Evolutionary conservation across 92 coral and sea anemone species (phyloP), one percentile per base, ranked within the genome.

Genomic region (Metridium senile): DNA sequence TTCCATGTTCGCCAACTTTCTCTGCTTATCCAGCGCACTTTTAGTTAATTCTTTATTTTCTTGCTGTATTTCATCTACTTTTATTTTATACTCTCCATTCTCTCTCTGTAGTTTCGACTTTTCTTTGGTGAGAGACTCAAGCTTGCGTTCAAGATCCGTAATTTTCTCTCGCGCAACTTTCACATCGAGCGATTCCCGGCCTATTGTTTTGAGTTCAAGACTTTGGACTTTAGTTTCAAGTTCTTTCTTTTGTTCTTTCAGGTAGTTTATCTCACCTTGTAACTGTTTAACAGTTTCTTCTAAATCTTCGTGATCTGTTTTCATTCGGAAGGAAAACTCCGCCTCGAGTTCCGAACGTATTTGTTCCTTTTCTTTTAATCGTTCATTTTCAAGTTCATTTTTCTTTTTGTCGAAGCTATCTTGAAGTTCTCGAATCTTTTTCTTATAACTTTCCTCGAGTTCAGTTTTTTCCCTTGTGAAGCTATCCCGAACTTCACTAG

Each of bases 371-470:
- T 89, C 97, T 46, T 83, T 85, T 21, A 47, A 74, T 59, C 75
- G 81, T 65, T 92, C 97, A 56, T 85, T 90, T 43, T 92, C 97
- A 30, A 92, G 49, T 80, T 85, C 91, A n/a, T 71, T 74, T 64
- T 86, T 92, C 74, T 92, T 93, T 51, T 83, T 85, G 19, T 88
- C 74, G 74, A 86, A 82, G 72, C 84, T 92, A 53, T 92, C 91
- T 43, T 94, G 95, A 9, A 92, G 88, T 68, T 92, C 89, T 54
- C 84, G 80, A 27, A 94, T 87, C 76, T 92, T 94, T 47, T 78
- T 85, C 84, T 92, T 90, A 80, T 94, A 94, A 22, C 91, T 81
- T 70, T 94, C 97, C 72, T 94, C 98, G 23, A 92, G 88, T 31
- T 92, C 91, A 23, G 71, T 75, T 67, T 85, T 80, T 52, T 92